Percentiles rank a stretch among this genome's conserved stretches.
Evolutionary conservation across 2,797 vertebrate species (phyloP).

Genomic region (Liasis olivaceus): DNA sequence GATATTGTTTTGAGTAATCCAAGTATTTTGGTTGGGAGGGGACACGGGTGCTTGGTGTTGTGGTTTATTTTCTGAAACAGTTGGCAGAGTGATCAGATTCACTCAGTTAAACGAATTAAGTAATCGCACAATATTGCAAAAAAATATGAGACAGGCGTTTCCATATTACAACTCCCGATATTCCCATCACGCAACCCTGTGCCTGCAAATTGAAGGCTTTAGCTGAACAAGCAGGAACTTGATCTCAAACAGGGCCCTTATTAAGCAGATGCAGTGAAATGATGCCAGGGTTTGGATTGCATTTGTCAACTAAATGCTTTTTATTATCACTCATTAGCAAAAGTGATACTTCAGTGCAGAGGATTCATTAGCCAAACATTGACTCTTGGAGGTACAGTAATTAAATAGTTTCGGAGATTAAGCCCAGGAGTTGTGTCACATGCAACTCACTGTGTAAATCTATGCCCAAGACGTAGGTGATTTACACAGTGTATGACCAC

Average conservation of each 20-base stretch:
- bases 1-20: conserved; percentile 73
- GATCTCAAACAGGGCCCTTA: conserved; percentile 81
- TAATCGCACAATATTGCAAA: conserved; percentile 80
- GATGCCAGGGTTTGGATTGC: conserved; percentile 68
- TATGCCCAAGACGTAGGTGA: no score
- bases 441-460: conserved; percentile 30
- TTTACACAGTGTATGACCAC: conserved; percentile 35
- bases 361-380: conserved; percentile 77
- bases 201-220: conserved; percentile 78
- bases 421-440: conserved; percentile 66
- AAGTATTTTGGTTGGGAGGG: conserved; percentile 48
- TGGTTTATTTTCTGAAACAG: conserved; percentile 71
- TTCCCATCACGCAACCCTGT: conserved; percentile 80
- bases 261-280: conserved; percentile 82
- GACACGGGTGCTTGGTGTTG: conserved; percentile 72
- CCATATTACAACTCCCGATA: conserved; percentile 88
- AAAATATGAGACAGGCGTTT: conserved; percentile 85
- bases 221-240: conserved; percentile 82
- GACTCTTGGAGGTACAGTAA: conserved; percentile 64
- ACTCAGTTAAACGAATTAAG: conserved; percentile 84
- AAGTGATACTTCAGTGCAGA: conserved; percentile 74
- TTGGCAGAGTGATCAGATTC: conserved; percentile 77
- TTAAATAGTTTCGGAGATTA: conserved; percentile 64
- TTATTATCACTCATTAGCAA: conserved; percentile 87
- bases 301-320: conserved; percentile 78